Evolutionary conservation across 2,888 invertebrate genomes (phyloP), one percentile per base, ranked within the genome.

Genomic region (Rotaria socialis): DNA sequence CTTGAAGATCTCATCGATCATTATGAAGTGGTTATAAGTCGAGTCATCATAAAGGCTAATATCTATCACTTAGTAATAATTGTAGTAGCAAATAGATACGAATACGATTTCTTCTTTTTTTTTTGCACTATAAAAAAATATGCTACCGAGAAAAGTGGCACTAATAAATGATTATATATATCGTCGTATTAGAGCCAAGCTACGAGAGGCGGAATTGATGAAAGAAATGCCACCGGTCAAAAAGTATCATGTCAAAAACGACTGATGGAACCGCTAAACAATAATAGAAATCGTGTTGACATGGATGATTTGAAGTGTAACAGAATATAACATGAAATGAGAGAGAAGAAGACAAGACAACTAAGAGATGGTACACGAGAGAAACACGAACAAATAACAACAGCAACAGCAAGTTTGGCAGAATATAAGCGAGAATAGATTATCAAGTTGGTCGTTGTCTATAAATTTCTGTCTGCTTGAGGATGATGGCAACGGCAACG

Each of bases 1-100:
- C 35, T 35, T 67, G 14, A 67, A 67, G 35, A 67, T 67, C 67
- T 67, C 67, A 67, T 67, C 67, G 67, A 67, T 67, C 67, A 67
- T 67, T 67, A 16, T 67, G 19, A 67, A 6, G 27, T 67, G 35
- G 67, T 67, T 35, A 35, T 35, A 35, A 19, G 5, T 67, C 67
- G 6, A 67, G 2, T 67, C 67, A 41, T 67, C 35, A 67, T 16
- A 67, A 41, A 14, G 35, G 35, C 35, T 14, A 35, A 35, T 67
- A 67, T 67, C 67, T 67, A 67, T 67, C 67, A 41, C 35, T 67
- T 14, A 19, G 19, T 67, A 35, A 35, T 67, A 67, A 6, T 41
- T 35, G 5, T 67, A 35, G 14, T 67, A 35, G 67, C 27, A 35
- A 35, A 19, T 67, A 67, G 0, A 67, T 67, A 67, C 6, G 35